These are phyloP conservation scores for Acanthurus tractus DNA, from an alignment of 2,797 vertebrate species.

Conservation along the genomic window DNA sequence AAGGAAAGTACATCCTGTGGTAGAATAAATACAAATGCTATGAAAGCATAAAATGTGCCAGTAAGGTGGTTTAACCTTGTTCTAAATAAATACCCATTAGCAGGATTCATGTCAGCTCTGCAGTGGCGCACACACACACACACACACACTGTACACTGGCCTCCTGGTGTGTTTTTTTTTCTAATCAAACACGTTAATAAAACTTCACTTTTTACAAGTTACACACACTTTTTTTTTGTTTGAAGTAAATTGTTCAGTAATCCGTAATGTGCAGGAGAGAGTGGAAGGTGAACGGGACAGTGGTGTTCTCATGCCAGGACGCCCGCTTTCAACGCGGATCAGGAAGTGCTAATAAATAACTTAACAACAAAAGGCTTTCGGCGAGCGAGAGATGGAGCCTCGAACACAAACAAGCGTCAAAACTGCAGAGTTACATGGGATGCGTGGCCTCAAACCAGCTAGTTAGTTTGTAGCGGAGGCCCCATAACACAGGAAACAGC, in stretches of 20 bases:
- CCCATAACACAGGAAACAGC: conserved; percentile 83
- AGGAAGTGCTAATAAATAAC: conserved; percentile 21
- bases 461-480: conserved; percentile 70
- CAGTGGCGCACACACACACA: too few species aligned
- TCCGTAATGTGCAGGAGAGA: conserved; percentile 1
- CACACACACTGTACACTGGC: too few species aligned
- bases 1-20: too few species aligned
- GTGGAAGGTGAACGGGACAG: conserved; percentile 19
- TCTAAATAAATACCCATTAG: too few species aligned
- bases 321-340: not conserved
- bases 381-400: fast-evolving
- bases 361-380: not conserved
- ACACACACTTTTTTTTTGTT: not conserved
- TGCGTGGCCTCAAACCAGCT: conserved; percentile 18
- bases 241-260: conserved; percentile 18
- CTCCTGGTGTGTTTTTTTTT: too few species aligned
- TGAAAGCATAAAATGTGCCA: too few species aligned
- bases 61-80: too few species aligned
- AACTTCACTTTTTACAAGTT: too few species aligned
- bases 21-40: too few species aligned
- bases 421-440: too few species aligned
- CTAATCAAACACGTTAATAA: too few species aligned
- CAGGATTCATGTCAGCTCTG: too few species aligned
- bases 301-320: conserved; percentile 1
- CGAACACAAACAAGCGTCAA: not conserved